A percentile compares a stretch with the other conserved stretches of the same genome.
These are phyloP conservation scores for Platycnemis pennipes DNA, from an alignment of 2,888 invertebrate genomes.

Conservation along the genomic window DNA sequence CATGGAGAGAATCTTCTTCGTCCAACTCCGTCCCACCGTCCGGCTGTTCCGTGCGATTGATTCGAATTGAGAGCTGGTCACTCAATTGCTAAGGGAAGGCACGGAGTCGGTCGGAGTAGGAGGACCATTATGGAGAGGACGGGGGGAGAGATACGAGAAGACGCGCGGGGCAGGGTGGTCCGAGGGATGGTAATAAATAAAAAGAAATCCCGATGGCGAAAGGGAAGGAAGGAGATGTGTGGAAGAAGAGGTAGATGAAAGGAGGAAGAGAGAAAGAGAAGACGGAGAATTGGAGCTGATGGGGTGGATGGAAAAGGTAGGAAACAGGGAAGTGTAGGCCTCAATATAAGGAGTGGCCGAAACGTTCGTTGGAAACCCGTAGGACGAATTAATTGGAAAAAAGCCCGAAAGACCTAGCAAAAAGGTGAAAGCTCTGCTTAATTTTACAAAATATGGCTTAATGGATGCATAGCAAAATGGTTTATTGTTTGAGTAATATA, in stretches of 20 bases:
- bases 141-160: not conserved
- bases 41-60: constrained; percentile 22
- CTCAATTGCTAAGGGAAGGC: not conserved
- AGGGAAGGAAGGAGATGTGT: not conserved
- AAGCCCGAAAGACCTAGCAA: no score
- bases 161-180: not conserved
- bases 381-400: no score
- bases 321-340: no score
- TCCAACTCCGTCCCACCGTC: not conserved
- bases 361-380: no score
- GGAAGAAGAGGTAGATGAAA: not conserved
- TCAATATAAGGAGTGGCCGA: no score
- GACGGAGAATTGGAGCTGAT: not conserved
- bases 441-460: no score
- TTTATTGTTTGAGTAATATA: no score
- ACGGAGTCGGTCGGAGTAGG: constrained; percentile 3
- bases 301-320: not conserved
- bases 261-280: not conserved
- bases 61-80: not conserved
- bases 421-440: no score
- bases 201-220: not conserved
- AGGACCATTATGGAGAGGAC: not conserved
- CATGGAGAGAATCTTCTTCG: not conserved
- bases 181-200: not conserved
- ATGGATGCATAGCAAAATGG: no score